Percentiles rank a stretch among this genome's conserved stretches.
phyloP scores from a whole-genome alignment of 2,888 invertebrate genomes.

The Scaptomyza polygonia region DNA sequence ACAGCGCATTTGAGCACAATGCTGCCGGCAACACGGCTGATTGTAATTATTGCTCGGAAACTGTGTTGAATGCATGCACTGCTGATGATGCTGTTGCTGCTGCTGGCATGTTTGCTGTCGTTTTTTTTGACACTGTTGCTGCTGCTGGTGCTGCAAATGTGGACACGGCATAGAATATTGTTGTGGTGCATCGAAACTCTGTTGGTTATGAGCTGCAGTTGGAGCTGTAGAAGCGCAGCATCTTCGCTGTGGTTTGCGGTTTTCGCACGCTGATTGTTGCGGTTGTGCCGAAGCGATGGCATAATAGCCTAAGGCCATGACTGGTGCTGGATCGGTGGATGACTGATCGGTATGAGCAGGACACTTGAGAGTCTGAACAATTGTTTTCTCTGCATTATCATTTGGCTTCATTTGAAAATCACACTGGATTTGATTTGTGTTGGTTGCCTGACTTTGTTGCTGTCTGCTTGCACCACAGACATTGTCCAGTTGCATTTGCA shows the following conservation, averaged over 20 bases:
- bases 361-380: not conserved
- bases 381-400: not conserved
- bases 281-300: not conserved
- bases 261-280: not conserved
- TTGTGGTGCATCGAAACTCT: not conserved
- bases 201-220: not conserved
- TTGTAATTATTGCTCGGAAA: slow-evolving; percentile 22
- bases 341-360: not conserved
- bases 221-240: not conserved
- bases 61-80: slow-evolving; percentile 1
- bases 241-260: not conserved
- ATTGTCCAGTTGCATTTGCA: slow-evolving; percentile 49
- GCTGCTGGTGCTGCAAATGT: not conserved
- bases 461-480: slow-evolving; percentile 23
- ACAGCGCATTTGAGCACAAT: slow-evolving; percentile 60
- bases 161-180: not conserved
- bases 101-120: not conserved
- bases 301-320: not conserved
- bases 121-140: not conserved
- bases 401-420: not conserved
- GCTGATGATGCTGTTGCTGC: slow-evolving; percentile 3
- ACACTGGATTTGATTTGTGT: not conserved
- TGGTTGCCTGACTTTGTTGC: not conserved
- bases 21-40: slow-evolving; percentile 42
- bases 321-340: not conserved